These are phyloP conservation scores for Brachymystax lenok DNA, from an alignment of 2,797 vertebrate species.

Conservation along the genomic window DNA sequence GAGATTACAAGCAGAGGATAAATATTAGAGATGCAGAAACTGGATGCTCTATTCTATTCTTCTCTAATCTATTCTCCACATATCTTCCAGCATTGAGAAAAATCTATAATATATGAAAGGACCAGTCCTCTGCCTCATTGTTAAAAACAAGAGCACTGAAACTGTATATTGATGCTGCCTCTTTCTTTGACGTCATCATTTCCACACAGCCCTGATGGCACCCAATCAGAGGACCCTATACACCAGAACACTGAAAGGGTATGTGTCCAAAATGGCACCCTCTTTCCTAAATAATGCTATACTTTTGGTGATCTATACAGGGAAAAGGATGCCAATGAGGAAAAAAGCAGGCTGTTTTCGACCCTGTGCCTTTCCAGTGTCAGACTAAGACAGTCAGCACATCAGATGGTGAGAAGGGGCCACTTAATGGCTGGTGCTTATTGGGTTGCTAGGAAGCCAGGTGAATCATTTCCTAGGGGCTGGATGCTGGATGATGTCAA, in stretches of 20 bases:
- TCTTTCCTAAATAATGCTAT: too few species aligned
- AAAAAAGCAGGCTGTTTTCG: constrained; percentile 36
- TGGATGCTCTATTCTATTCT: background rate
- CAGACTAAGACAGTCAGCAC: constrained; percentile 26
- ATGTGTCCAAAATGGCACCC: too few species aligned
- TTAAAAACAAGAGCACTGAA: constrained; percentile 3
- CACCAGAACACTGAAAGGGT: constrained; percentile 22
- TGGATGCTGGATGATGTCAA: constrained; percentile 40
- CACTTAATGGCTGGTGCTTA: constrained; percentile 52
- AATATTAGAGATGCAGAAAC: background rate
- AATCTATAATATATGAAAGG: background rate
- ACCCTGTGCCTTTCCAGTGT: constrained; percentile 31
- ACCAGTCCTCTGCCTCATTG: background rate
- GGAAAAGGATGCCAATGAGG: too few species aligned
- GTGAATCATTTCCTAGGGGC: constrained; percentile 47
- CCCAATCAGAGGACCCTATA: constrained; percentile 38
- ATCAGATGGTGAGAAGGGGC: constrained; percentile 39
- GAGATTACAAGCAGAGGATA: background rate
- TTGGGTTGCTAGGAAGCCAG: constrained; percentile 74
- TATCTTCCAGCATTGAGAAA: background rate
- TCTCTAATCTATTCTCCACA: background rate
- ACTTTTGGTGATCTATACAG: too few species aligned
- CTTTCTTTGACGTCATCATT: constrained; percentile 38
- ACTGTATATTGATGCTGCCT: constrained; percentile 30
- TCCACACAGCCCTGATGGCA: constrained; percentile 35